Base-by-base conservation (phyloP, 2,888 invertebrate genomes). In the Limnephilus auricula region DNA sequence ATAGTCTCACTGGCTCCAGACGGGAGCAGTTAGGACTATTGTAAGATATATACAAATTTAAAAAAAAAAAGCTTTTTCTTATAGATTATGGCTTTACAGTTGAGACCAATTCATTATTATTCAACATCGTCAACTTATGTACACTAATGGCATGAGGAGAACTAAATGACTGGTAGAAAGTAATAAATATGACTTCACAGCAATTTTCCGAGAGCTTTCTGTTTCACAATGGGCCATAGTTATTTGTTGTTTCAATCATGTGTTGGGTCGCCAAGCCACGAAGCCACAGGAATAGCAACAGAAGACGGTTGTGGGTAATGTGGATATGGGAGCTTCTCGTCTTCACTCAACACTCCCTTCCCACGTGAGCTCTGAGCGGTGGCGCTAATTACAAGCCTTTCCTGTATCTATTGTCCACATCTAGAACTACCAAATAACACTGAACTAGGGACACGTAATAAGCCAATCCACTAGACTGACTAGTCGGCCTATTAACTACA, bases 221-320 rank as follows among this genome's bases (percentile, higher is more conserved):
- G 87, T 90, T 90, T 88, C 82, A 87, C 90, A 90, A 88, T 90
- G 50, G 90, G 32, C 40, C 32, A n/a, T 50, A 9, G 65, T 50
- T 88, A 82, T 91, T 91, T 91, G 91, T 91, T 84, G 89, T 91
- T 91, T 91, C 91, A 91, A 91, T 79, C 89, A 31, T 82, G 91
- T 91, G 89, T 79, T 40, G 79, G 25, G 89, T 91, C 89, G 80
- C 89, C 89, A 30, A 65, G 50, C 30, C 40, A 83, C 89, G 31
- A 30, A 84, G 50, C 37, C 78, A 83, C 89, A 40, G 50, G 89
- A 89, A 91, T 89, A 91, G 89, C 86, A 82, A 34, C 85, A 84
- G 37, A 32, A 25, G 80, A 79, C 79, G 37, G 79, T 89, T 34
- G 85, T 34, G 65, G 78, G 30, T 34, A n/a, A 30, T 85, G 85